phyloP scores from a whole-genome alignment of 2,797 vertebrate species.

The Hydrophis major region DNA sequence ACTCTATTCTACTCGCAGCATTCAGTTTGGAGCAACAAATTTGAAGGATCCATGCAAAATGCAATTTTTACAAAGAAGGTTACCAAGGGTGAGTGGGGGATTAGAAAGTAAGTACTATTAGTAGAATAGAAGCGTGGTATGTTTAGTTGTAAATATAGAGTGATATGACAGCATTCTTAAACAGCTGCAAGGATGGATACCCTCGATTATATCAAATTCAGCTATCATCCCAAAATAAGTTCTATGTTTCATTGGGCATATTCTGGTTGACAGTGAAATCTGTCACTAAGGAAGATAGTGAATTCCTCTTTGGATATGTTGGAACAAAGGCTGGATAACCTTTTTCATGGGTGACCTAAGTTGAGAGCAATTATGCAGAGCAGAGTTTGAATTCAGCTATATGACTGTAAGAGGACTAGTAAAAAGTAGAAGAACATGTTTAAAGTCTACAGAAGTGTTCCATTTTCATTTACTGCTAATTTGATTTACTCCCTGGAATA shows the following conservation, averaged over 20 bases:
- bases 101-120: background rate
- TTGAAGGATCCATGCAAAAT: background rate
- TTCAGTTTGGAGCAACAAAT: background rate
- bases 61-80: background rate
- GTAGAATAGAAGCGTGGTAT: background rate
- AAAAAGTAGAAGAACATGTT: background rate
- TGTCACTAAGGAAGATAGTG: background rate
- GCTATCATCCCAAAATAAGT: background rate
- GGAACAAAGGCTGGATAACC: background rate
- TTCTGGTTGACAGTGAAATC: background rate
- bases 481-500: background rate
- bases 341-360: background rate
- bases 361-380: background rate
- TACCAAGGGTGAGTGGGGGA: background rate
- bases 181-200: background rate
- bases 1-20: background rate
- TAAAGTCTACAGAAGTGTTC: background rate
- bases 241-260: background rate
- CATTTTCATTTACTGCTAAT: background rate
- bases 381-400: background rate
- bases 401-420: conserved; percentile 14
- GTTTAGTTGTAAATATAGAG: background rate
- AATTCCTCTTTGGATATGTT: background rate
- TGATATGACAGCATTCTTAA: background rate
- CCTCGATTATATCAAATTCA: background rate